Evolutionary conservation across 35 echinoderm and acorn worm species (phyloP).

Genomic region (Eucidaris tribuloides): DNA sequence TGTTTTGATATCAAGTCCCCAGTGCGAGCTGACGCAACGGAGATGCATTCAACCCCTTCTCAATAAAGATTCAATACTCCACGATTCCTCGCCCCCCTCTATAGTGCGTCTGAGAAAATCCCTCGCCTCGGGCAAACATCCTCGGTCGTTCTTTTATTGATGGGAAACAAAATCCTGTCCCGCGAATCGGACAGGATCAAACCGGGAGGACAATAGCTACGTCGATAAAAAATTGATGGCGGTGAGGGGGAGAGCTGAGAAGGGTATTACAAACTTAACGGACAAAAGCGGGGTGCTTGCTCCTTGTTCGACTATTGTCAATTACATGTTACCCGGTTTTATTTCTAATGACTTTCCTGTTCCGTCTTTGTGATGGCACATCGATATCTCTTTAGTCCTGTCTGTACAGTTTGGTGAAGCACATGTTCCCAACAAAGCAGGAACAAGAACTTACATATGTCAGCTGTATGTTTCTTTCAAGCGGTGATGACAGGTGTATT

Average conservation of each 20-base stretch:
- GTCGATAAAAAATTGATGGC: constrained; percentile 33
- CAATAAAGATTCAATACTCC: too few relatives aligned
- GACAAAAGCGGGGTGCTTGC: not conserved
- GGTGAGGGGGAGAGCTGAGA: not conserved
- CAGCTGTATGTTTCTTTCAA: not conserved
- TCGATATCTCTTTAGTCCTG: not conserved
- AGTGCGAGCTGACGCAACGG: too few relatives aligned
- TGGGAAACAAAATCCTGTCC: constrained; percentile 18
- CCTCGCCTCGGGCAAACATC: not conserved
- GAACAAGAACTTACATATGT: constrained; percentile 14
- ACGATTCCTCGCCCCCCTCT: too few relatives aligned
- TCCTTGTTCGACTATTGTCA: constrained; percentile 1
- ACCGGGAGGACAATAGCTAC: not conserved
- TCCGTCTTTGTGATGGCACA: not conserved
- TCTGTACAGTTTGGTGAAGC: not conserved
- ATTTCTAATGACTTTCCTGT: constrained; percentile 9
- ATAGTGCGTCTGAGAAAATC: too few relatives aligned
- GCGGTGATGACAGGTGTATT: not conserved
- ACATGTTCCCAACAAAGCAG: constrained; percentile 2
- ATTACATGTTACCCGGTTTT: not conserved
- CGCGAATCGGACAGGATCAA: not conserved
- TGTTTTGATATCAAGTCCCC: constrained; percentile 25
- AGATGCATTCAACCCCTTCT: too few relatives aligned
- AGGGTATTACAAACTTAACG: not conserved
- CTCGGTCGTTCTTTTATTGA: constrained; percentile 5